Conservation (phyloP, 2,888 invertebrate species). For the Heteromyza rotundicornis region DNA sequence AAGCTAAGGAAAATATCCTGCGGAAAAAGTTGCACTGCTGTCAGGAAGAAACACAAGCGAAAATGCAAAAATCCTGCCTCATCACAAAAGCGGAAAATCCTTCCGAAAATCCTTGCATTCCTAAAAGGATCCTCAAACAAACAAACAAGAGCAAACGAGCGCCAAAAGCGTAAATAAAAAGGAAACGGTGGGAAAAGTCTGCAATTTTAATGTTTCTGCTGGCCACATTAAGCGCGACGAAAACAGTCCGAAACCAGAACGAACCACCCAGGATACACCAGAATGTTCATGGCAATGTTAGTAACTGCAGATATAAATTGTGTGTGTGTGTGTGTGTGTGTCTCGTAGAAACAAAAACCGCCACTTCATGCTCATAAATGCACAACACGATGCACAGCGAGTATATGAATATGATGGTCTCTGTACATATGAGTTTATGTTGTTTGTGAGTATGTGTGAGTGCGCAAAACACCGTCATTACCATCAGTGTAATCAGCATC, state of each 20-base stretch:
- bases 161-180: background rate
- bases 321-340: background rate
- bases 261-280: constrained; percentile 2
- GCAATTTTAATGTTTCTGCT: constrained; percentile 10
- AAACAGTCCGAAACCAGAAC: background rate
- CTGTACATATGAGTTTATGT: background rate
- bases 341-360: background rate
- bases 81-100: too few relatives aligned
- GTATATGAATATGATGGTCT: background rate
- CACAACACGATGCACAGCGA: background rate
- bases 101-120: too few relatives aligned
- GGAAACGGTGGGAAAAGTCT: background rate
- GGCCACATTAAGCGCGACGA: background rate
- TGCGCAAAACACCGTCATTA: constrained; percentile 50
- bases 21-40: too few relatives aligned
- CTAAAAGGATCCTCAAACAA: too few relatives aligned
- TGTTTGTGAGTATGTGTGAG: constrained; percentile 13
- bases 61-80: too few relatives aligned
- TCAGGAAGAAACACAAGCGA: too few relatives aligned
- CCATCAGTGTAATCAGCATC: constrained; percentile 44
- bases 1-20: too few relatives aligned
- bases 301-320: too few relatives aligned
- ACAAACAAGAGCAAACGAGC: background rate
- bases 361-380: constrained; percentile 16
- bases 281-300: background rate